Evolutionary conservation across 2,113 vertebrate species (phyloP), one percentile per base, ranked within the genome.

Genomic region (Melanocharis versteri): DNA sequence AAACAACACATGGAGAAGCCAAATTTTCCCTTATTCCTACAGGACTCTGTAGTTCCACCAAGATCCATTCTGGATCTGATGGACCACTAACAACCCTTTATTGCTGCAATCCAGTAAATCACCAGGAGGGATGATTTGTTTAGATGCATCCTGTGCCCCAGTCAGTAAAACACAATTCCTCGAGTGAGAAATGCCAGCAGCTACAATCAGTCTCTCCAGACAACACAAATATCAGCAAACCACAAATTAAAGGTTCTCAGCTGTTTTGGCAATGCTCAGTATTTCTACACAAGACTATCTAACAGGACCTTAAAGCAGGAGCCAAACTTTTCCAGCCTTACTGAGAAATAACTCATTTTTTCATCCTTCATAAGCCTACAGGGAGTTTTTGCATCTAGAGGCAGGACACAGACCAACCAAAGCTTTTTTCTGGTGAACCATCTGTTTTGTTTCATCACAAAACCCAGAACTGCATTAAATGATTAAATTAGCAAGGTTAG

Each of bases 361-460:
- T 82, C 18, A 35, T 26, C 56, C 60, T 85, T 79, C 65, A 81
- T 37, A 68, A 82, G 44, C 37, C 61, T 50, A 60, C 48, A 30
- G 6, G 45, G 57, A 89, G 31, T 51, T 87, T 85, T 37, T 60
- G 53, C 65, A 69, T 53, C 58, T 62, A 40, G 42, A 45, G 33
- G 33, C 75, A 85, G 26, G 70, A 65, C 18, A 56, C 7, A 50
- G 57, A 85, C 53, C 13, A 54, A 72, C 21, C 39, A 79, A 77
- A 85, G 64, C 42, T 69, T 37, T 64, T 54, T 33, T 35, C 62
- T 73, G 30, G 23, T 77, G 66, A 94, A 40, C 45, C 79, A 80
- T 68, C 77, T 68, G 65, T 51, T 93, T 93, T 88, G 73, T 70
- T 83, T 87, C 79, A 93, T 62, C 83, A 75, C 48, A 78, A 89